These are phyloP conservation scores for Galaxias olidus DNA, from an alignment of 2,797 vertebrate species.

Conservation along the genomic window DNA sequence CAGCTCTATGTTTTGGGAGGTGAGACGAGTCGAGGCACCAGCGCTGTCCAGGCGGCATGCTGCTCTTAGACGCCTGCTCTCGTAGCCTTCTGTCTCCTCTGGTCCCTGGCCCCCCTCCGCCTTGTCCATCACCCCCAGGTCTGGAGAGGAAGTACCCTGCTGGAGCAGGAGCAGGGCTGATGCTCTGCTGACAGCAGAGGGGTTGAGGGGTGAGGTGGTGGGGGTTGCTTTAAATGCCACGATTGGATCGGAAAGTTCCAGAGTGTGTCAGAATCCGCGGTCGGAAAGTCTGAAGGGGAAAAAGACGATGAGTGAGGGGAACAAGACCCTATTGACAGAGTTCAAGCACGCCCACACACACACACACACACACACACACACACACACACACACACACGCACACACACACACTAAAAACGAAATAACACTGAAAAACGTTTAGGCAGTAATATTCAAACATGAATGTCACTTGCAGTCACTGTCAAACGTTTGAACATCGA, in stretches of 20 bases:
- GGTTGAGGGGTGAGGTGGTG: slow-evolving; percentile 7
- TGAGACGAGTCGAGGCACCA: too few species aligned
- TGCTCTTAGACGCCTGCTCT: background rate
- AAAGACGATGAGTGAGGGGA: slow-evolving; percentile 78
- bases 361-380: slow-evolving; percentile 18
- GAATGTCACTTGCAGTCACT: too few species aligned
- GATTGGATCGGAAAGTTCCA: slow-evolving; percentile 89
- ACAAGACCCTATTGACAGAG: slow-evolving; percentile 86
- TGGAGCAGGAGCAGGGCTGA: slow-evolving; percentile 12
- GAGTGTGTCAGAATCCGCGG: slow-evolving; percentile 70
- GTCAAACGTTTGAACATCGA: too few species aligned
- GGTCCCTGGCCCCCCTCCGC: background rate
- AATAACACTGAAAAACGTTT: background rate
- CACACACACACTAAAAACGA: background rate
- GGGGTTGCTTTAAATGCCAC: slow-evolving; percentile 74
- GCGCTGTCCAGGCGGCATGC: too few species aligned
- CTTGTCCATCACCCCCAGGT: slow-evolving; percentile 71
- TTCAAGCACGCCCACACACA: slow-evolving; percentile 23
- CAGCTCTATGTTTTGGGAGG: too few species aligned
- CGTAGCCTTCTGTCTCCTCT: slow-evolving; percentile 18
- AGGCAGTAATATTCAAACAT: background rate
- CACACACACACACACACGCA: slow-evolving; percentile 16
- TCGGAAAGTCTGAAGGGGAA: slow-evolving; percentile 87
- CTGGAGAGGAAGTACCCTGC: slow-evolving; percentile 77
- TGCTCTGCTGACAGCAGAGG: slow-evolving; percentile 2